Conservation (phyloP, 2,888 invertebrate species). For the Mystacides longicornis region DNA sequence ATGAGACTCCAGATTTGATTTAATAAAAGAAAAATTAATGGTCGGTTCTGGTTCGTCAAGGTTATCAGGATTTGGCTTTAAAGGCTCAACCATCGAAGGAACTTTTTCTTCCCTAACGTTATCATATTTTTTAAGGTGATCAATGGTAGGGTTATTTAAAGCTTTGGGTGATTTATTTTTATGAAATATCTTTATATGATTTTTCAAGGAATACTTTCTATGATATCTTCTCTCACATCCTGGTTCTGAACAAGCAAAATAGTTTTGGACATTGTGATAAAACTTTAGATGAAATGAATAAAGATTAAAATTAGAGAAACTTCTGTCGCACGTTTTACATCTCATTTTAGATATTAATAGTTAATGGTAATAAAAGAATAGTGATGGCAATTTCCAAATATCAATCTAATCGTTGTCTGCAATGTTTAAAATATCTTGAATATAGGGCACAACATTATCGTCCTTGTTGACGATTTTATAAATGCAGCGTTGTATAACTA, state of each 20-base stretch:
- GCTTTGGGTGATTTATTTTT: background rate
- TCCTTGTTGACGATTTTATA: background rate
- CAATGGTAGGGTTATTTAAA: background rate
- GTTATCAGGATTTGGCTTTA: background rate
- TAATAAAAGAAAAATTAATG: background rate
- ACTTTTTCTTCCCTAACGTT: background rate
- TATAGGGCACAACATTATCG: background rate
- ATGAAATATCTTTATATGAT: background rate
- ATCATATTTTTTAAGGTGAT: background rate
- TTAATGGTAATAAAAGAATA: background rate
- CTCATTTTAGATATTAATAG: background rate
- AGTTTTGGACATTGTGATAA: background rate
- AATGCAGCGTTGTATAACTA: background rate
- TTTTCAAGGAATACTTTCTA: background rate
- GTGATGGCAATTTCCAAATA: background rate
- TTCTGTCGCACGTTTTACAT: background rate
- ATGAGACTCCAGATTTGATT: background rate
- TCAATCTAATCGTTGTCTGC: background rate
- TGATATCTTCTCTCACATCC: background rate
- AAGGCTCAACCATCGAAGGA: background rate
- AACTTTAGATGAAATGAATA: background rate
- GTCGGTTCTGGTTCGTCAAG: background rate
- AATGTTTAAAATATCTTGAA: background rate
- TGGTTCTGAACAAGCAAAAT: background rate
- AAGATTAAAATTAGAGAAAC: background rate